Base-by-base conservation (phyloP, 2,113 vertebrate species). In the Acrocephalus arundinaceus region DNA sequence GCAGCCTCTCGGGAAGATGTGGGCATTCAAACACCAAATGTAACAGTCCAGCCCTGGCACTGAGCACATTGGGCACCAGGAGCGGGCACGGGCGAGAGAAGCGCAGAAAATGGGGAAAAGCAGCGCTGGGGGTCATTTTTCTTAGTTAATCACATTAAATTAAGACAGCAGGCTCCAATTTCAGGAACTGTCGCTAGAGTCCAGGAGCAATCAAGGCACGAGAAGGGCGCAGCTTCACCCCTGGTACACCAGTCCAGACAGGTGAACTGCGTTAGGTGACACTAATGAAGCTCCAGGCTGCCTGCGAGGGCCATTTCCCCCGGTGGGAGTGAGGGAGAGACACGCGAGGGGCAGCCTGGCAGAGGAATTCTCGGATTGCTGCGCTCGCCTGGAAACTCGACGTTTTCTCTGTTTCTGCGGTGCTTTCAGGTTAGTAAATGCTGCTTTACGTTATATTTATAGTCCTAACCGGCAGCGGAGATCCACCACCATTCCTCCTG, bases 401-500 rank as follows among this genome's bases (percentile, higher is more conserved):
- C 1, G 3, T 80, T 75, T 61, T 46, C n/a, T 59, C 16, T 1
- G 2, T 75, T 75, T 87, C 70, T 82, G 45, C 52, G n/a, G 70
- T 23, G 16, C 49, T 89, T 88, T 71, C 55, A 85, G 73, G 73
- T 91, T 51, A 72, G 77, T 70, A 58, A 86, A n/a, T 16, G 20
- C 22, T 66, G 18, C 7, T 89, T 91, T 48, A 51, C 3, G 0
- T 66, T 76, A 3, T 3, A n/a, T 49, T 48, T 70, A 15, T n/a
- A 61, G 31, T 13, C 16, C 15, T 13, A 54, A 48, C 7, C 5
- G 18, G 11, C 13, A 78, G 27, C 8, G 61, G 46, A 39, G 24
- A 39, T 41, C 21, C 19, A 0, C 19, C 11, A 0, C 35, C 39
- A 1, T 65, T 61, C 14, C 28, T 81, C 2, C 6, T 17, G 0